phyloP scores from a whole-genome alignment of 1,140 invertebrate genomes.

The Charaxes varanes region DNA sequence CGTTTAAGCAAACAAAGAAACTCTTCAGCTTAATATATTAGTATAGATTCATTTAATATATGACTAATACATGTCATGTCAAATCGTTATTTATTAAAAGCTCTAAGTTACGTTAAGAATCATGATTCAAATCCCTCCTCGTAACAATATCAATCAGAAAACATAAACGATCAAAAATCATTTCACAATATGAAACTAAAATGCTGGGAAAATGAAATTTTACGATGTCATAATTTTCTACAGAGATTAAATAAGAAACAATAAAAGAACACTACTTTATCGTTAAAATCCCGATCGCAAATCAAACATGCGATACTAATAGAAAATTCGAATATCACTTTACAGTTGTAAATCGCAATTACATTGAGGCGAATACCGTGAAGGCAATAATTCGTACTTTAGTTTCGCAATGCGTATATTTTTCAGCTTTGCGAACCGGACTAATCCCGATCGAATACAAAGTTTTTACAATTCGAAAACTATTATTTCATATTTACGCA shows the following conservation, averaged over 20 bases:
- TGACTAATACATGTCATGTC: no score
- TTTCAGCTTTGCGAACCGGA: constrained; percentile 9
- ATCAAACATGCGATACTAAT: constrained; percentile 1
- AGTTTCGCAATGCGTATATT: constrained; percentile 16
- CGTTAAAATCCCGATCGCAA: neutral
- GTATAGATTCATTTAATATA: no score
- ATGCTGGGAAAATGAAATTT: no score
- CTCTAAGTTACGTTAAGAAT: no score
- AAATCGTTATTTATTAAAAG: no score
- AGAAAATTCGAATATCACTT: constrained; percentile 11
- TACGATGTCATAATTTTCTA: no score
- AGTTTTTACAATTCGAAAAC: constrained; percentile 25
- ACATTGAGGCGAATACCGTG: constrained; percentile 10
- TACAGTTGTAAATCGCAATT: constrained; percentile 13
- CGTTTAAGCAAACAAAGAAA: no score
- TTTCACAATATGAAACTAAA: no score
- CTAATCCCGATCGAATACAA: constrained; percentile 20
- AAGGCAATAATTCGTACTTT: constrained; percentile 15
- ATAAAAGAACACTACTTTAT: constrained; percentile 2
- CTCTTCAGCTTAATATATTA: no score
- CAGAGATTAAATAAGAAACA: neutral
- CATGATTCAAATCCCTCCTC: no score
- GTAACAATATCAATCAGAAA: no score
- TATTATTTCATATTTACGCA: constrained; percentile 33
- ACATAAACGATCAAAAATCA: no score